These are phyloP conservation scores for Palloptera scutellata DNA, from an alignment of 2,888 invertebrate genomes.

Conservation along the genomic window DNA sequence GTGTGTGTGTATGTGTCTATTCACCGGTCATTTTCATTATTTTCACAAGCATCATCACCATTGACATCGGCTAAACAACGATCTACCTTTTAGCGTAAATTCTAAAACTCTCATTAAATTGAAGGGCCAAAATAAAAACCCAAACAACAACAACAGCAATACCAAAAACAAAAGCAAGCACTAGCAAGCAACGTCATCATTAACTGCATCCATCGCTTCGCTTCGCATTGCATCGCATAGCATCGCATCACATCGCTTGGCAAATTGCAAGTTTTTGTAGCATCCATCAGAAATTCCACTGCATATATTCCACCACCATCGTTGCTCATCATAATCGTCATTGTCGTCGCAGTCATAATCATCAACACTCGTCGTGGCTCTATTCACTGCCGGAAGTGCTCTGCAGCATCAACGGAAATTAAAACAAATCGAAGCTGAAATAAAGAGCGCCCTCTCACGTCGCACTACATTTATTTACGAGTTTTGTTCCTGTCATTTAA, in stretches of 20 bases:
- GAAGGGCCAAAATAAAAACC: no score
- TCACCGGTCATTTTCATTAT: constrained; percentile 8
- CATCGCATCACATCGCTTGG: constrained; percentile 13
- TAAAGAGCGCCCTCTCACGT: neutral
- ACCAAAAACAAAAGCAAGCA: no score
- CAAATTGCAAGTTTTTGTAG: no score
- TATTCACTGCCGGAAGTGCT: constrained; percentile 65
- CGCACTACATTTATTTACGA: no score
- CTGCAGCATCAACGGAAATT: constrained; percentile 48
- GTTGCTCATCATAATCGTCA: constrained; percentile 8
- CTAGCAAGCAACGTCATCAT: no score
- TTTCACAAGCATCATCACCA: no score
- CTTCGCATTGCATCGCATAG: constrained; percentile 10
- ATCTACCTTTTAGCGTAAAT: no score
- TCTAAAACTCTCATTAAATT: no score
- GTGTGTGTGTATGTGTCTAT: constrained; percentile 4
- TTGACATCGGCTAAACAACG: no score
- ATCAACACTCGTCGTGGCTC: constrained; percentile 68
- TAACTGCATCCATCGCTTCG: constrained; percentile 11
- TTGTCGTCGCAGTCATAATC: constrained; percentile 14
- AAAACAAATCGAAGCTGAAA: constrained; percentile 44
- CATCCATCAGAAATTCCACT: neutral
- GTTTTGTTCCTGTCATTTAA: no score
- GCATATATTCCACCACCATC: neutral
- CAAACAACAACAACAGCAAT: no score